These are phyloP conservation scores for Geococcyx californianus DNA, from an alignment of 2,113 vertebrate genomes.

Conservation along the genomic window DNA sequence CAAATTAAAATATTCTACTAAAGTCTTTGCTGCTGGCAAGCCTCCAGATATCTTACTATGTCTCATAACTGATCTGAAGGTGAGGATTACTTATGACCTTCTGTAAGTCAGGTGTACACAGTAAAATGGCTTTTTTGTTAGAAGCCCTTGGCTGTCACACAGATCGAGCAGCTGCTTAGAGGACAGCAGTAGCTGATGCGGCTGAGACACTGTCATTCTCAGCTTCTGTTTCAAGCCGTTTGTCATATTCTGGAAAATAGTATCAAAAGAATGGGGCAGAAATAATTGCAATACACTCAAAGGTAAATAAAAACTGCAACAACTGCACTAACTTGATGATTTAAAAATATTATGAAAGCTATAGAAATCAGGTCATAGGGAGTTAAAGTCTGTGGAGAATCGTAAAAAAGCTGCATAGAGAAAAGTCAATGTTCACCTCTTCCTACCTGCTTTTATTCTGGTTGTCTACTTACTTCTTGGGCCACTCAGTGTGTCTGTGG, in stretches of 20 bases:
- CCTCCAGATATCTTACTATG: background rate
- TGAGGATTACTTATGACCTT: background rate
- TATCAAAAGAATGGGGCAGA: background rate
- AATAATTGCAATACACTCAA: background rate
- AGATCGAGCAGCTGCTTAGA: background rate
- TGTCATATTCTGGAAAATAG: background rate
- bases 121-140: background rate
- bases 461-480: background rate
- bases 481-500: background rate
- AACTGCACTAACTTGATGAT: background rate
- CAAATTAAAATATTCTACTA: background rate
- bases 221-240: background rate
- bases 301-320: background rate
- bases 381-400: background rate
- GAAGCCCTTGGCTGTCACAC: background rate
- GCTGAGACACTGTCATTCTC: background rate
- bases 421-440: background rate
- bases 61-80: background rate
- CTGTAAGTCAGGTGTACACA: background rate
- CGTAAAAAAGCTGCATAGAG: background rate
- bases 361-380: background rate
- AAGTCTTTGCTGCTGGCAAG: background rate
- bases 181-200: background rate
- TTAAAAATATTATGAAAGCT: background rate
- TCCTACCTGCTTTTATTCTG: background rate